Base-by-base conservation (phyloP, 2,888 invertebrate species). In the Morinoia aosen region DNA sequence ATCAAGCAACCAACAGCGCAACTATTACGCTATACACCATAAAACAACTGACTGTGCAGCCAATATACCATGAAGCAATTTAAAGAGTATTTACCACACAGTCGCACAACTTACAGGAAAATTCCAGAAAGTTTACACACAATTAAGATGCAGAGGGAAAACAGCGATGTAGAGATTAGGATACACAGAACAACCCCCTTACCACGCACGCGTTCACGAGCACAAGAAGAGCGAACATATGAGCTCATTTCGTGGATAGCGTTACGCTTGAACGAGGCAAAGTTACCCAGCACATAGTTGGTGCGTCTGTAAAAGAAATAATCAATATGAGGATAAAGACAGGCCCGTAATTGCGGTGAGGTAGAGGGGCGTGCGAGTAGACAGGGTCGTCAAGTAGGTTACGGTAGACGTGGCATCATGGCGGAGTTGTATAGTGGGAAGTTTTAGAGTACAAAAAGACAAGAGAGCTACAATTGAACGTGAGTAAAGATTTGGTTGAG, bases 261-360 rank as follows among this genome's bases (percentile, higher is more conserved):
- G 33, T 48, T 33, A 90, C n/a, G 33, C 14, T 57, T 93, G 56
- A 58, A 93, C 93, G 93, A 58, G 57, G 25, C n/a, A 93, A 93
- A 93, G 8, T 93, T 10, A 19, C 16, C 58, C 93, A 56, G 48
- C 48, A 48, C 48, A 57, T 93, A 93, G 57, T 93, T 93, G 93
- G 93, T 33, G 93, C 56, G 93, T 57, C 93, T 93, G 25, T 93
- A 93, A 57, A 93, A 93, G 93, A 93, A 93, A 93, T 93, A 93
- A 93, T 93, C 93, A 93, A 93, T 93, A 93, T 58, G 93, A 93
- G 57, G 57, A 93, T 93, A 93, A 93, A 93, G 93, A 93, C 93
- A 57, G 93, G 33, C 57, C 40, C 25, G 93, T 93, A 93, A 93
- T 93, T 93, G 57, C 93, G 93, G 93, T 25, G 48, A 12, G 57